Evolutionary conservation across 2,888 invertebrate species (phyloP).

Genomic region (Rhodophaea formosa): DNA sequence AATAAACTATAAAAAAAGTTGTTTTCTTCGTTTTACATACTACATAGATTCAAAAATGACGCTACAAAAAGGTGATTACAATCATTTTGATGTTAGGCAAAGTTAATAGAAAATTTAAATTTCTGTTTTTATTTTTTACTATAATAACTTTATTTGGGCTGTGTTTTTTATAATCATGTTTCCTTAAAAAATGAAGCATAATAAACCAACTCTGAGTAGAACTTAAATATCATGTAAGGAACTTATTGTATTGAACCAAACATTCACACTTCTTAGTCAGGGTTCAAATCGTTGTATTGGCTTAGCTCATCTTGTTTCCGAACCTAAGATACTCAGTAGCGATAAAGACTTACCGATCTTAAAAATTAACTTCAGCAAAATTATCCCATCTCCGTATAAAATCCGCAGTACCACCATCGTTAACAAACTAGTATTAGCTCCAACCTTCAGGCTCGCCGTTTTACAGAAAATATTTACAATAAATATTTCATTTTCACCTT

Average conservation of each 20-base stretch:
- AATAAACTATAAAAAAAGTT: too few species aligned
- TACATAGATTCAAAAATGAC: too few species aligned
- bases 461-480: constrained; percentile 39
- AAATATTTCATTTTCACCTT: constrained; percentile 27
- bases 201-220: too few species aligned
- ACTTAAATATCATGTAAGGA: too few species aligned
- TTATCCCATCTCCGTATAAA: neutral
- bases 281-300: constrained; percentile 67
- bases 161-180: too few species aligned
- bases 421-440: constrained; percentile 28
- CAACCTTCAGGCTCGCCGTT: constrained; percentile 30
- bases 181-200: too few species aligned
- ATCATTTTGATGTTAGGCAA: too few species aligned
- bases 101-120: too few species aligned
- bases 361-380: neutral
- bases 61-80: too few species aligned
- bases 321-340: constrained; percentile 25
- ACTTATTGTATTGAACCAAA: constrained; percentile 23
- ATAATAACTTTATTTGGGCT: too few species aligned
- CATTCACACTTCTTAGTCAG: constrained; percentile 36
- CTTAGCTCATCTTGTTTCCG: constrained; percentile 62
- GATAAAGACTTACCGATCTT: neutral
- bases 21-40: too few species aligned
- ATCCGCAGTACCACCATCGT: constrained; percentile 15
- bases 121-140: too few species aligned